These are phyloP conservation scores for Heliconius aoede DNA, from an alignment of 2,888 invertebrate genomes.

Conservation along the genomic window DNA sequence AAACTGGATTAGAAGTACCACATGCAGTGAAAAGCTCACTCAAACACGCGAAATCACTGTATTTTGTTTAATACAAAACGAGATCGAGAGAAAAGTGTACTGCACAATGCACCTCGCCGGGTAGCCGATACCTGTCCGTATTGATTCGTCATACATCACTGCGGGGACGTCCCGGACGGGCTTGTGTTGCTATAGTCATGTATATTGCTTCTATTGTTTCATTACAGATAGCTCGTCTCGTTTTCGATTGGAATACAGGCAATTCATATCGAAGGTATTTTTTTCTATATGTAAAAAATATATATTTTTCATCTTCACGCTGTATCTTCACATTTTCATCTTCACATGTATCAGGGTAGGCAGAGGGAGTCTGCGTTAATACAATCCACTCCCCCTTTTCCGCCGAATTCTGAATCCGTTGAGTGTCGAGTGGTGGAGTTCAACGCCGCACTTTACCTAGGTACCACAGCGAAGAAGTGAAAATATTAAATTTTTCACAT, in stretches of 20 bases:
- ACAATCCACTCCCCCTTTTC: too few relatives aligned
- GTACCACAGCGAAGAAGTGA: too few relatives aligned
- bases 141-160: constrained; percentile 42
- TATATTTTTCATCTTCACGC: not conserved
- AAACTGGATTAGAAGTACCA: not conserved
- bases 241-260: constrained; percentile 12
- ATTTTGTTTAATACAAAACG: constrained; percentile 34
- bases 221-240: constrained; percentile 19
- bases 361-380: too few relatives aligned
- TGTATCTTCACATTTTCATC: too few relatives aligned
- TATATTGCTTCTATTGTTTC: constrained; percentile 26
- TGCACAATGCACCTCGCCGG: constrained; percentile 33
- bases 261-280: not conserved
- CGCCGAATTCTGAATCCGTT: too few relatives aligned
- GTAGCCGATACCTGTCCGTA: constrained; percentile 33
- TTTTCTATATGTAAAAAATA: not conserved
- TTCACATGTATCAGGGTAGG: not conserved
- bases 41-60: constrained; percentile 8
- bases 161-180: constrained; percentile 29
- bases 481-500: too few relatives aligned
- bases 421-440: too few relatives aligned
- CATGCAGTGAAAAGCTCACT: not conserved
- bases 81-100: constrained; percentile 29
- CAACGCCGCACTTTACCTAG: too few relatives aligned
- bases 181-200: constrained; percentile 3